These are phyloP conservation scores for Ophion obscuratus DNA, from an alignment of 2,888 invertebrate species.

Conservation along the genomic window DNA sequence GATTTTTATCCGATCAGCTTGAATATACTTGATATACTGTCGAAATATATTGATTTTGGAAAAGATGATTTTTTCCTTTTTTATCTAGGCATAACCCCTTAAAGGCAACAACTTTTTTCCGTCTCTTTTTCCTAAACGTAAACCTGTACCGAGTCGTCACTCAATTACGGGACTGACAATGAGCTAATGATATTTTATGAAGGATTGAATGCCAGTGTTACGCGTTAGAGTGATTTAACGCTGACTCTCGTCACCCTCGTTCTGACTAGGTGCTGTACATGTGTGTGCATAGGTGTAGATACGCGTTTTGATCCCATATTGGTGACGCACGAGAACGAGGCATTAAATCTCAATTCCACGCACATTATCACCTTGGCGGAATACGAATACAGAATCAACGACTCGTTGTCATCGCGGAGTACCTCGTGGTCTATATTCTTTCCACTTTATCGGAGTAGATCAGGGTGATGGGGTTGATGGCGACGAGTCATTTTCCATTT, in stretches of 20 bases:
- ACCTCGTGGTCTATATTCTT: conserved; percentile 3
- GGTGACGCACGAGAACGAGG: conserved; percentile 55
- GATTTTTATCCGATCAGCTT: too few species aligned
- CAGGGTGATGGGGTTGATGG: background rate
- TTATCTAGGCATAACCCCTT: background rate
- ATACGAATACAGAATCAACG: conserved; percentile 53
- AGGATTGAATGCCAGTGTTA: background rate
- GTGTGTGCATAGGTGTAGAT: conserved; percentile 8
- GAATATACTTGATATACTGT: too few species aligned
- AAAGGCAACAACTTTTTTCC: background rate
- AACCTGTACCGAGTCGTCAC: conserved; percentile 3
- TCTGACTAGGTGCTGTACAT: background rate
- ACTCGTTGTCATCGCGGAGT: conserved; percentile 2
- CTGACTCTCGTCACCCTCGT: conserved; percentile 36
- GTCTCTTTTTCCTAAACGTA: background rate
- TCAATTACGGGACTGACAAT: conserved; percentile 12
- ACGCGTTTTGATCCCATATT: conserved; percentile 44
- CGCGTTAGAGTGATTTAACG: conserved; percentile 37
- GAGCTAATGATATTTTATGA: conserved; percentile 10
- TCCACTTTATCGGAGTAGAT: background rate
- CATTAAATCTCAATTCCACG: conserved; percentile 56
- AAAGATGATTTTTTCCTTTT: too few species aligned
- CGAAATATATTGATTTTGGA: too few species aligned
- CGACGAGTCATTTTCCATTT: background rate
- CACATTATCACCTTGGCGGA: conserved; percentile 56